These are phyloP conservation scores for Drosophila atripex DNA, from an alignment of 2,888 invertebrate genomes.

Conservation along the genomic window DNA sequence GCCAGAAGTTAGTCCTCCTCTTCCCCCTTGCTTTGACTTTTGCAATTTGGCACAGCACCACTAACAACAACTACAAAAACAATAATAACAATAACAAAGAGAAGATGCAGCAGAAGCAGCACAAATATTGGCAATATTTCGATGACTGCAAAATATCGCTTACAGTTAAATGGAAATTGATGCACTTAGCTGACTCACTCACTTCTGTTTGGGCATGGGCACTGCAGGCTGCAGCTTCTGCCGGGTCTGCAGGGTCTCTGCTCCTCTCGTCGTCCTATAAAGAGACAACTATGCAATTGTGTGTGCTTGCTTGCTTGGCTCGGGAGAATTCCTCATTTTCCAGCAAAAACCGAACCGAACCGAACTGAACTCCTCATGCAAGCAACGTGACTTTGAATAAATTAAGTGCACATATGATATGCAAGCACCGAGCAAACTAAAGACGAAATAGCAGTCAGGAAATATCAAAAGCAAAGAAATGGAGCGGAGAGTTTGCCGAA, in stretches of 20 bases:
- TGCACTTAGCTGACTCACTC: slow-evolving; percentile 80
- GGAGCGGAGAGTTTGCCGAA: slow-evolving; percentile 31
- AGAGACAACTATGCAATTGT: slow-evolving; percentile 45
- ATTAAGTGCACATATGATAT: slow-evolving; percentile 77
- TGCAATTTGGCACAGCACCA: slow-evolving; percentile 74
- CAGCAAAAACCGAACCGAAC: background rate
- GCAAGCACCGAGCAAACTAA: slow-evolving; percentile 42
- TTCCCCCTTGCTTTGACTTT: slow-evolving; percentile 67
- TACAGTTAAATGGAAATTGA: slow-evolving; percentile 80
- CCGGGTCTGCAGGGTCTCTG: no score
- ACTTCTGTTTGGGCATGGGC: slow-evolving; percentile 64
- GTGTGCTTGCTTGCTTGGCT: slow-evolving; percentile 26
- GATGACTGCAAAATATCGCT: slow-evolving; percentile 81
- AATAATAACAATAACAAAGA: slow-evolving; percentile 23
- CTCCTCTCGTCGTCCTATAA: slow-evolving; percentile 38
- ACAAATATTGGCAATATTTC: slow-evolving; percentile 64
- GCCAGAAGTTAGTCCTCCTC: slow-evolving; percentile 49
- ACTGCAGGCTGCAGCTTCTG: slow-evolving; percentile 57
- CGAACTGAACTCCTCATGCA: slow-evolving; percentile 37
- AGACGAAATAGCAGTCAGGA: slow-evolving; percentile 2
- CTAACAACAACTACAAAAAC: slow-evolving; percentile 37
- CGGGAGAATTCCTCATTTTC: slow-evolving; percentile 45
- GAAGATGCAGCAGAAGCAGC: slow-evolving; percentile 47
- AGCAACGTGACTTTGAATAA: slow-evolving; percentile 78
- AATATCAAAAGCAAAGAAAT: slow-evolving; percentile 33